Evolutionary conservation across 2,113 vertebrate genomes (phyloP).

Genomic region (Mesocricetus auratus): DNA sequence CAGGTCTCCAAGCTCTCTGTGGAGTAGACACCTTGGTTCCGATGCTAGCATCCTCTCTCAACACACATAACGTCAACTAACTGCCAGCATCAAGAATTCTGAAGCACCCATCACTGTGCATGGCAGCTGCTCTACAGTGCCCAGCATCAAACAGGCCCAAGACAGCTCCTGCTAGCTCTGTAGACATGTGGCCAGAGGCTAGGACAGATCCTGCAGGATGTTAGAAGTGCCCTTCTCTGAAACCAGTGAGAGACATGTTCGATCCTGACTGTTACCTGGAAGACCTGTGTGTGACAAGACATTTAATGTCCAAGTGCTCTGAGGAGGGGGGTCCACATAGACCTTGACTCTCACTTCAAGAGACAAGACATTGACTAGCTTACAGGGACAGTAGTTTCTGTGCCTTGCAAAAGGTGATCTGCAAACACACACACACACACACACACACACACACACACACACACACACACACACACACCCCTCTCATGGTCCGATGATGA

Average conservation of each 20-base stretch:
- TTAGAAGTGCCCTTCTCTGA: not conserved
- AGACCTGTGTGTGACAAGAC: not conserved
- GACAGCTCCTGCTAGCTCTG: no score
- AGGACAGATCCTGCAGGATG: no score
- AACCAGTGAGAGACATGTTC: no score
- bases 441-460: not conserved
- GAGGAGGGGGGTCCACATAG: not conserved
- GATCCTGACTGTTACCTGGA: no score
- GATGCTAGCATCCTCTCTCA: not conserved
- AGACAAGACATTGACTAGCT: not conserved
- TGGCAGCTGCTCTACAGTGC: not conserved
- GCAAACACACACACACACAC: not conserved
- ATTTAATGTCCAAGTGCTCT: not conserved
- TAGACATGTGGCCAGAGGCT: not conserved
- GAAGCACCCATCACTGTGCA: not conserved
- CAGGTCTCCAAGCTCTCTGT: not conserved
- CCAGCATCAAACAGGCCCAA: not conserved
- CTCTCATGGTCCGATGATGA: not conserved
- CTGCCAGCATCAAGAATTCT: not conserved
- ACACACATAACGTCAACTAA: no score
- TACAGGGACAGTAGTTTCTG: not conserved
- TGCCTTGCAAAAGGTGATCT: not conserved
- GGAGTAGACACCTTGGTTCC: fast-evolving
- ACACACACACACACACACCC: not conserved
- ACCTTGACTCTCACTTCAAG: not conserved